Percentiles rank a stretch among this genome's conserved stretches.
These are phyloP conservation scores for Uria aalge DNA, from an alignment of 2,113 vertebrate species.

Conservation along the genomic window DNA sequence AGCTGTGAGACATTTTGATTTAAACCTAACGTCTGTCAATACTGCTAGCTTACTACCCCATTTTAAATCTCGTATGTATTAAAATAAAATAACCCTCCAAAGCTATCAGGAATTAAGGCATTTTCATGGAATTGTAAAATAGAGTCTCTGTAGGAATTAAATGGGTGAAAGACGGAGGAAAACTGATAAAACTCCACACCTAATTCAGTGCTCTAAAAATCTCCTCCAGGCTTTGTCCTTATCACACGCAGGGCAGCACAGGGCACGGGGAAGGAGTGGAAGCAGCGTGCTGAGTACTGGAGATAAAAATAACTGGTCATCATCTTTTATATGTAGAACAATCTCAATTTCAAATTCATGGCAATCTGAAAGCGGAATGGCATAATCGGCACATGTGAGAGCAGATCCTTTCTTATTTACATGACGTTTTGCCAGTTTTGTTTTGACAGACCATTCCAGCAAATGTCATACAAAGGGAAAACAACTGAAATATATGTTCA, in stretches of 20 bases:
- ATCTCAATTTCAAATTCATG: background rate
- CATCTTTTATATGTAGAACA: background rate
- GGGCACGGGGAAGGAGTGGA: background rate
- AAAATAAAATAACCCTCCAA: background rate
- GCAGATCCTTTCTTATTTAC: background rate
- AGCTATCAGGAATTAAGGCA: background rate
- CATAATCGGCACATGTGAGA: background rate
- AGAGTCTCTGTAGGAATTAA: background rate
- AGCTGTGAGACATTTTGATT: background rate
- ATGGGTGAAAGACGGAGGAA: background rate
- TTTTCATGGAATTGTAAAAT: background rate
- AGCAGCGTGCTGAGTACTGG: background rate
- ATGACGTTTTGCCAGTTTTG: background rate
- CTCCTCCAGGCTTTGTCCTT: background rate
- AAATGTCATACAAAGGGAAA: background rate
- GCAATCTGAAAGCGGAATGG: background rate
- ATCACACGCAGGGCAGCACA: background rate
- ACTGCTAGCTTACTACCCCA: background rate
- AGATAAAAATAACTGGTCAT: background rate
- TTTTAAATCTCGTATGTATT: background rate
- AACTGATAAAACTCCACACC: background rate
- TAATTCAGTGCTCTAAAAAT: background rate
- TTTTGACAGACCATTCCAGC: background rate
- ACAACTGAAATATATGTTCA: background rate
- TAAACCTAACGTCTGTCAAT: background rate